phyloP scores from a whole-genome alignment of 2,113 vertebrate genomes.

The Tachuris rubrigastra region DNA sequence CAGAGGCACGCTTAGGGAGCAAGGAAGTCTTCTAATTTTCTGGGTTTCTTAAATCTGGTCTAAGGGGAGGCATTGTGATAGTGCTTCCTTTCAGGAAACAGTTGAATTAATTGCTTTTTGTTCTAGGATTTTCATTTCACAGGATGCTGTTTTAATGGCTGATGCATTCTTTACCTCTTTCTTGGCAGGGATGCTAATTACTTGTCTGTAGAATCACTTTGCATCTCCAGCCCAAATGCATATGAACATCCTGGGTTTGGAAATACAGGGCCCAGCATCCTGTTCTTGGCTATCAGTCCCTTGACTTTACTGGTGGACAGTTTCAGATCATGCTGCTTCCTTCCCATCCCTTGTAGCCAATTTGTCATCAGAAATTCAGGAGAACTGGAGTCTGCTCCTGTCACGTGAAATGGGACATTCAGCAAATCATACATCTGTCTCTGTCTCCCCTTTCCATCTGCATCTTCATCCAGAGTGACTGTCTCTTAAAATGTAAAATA shows the following conservation, averaged over 20 bases:
- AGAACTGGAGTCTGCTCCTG: background rate
- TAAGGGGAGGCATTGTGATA: slow-evolving; percentile 15
- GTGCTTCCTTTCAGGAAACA: slow-evolving; percentile 23
- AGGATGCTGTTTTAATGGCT: slow-evolving; percentile 29
- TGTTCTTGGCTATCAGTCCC: slow-evolving; percentile 19
- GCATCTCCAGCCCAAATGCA: background rate
- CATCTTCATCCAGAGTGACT: background rate
- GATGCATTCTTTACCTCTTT: slow-evolving; percentile 35
- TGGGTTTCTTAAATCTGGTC: slow-evolving; percentile 17
- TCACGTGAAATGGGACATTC: background rate
- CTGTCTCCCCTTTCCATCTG: background rate
- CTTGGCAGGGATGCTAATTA: slow-evolving; percentile 45
- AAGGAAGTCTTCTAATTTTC: slow-evolving; percentile 16
- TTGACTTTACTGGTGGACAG: background rate
- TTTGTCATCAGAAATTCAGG: slow-evolving; percentile 15
- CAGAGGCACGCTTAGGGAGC: background rate
- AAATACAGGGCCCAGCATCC: background rate
- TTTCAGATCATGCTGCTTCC: slow-evolving; percentile 36
- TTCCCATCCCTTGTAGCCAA: slow-evolving; percentile 1
- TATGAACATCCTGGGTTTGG: background rate
- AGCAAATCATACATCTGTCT: background rate
- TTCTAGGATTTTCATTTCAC: slow-evolving; percentile 27
- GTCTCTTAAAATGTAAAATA: background rate
- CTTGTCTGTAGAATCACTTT: slow-evolving; percentile 57
- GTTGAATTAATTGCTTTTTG: slow-evolving; percentile 31